Evolutionary conservation across 2,888 invertebrate species (phyloP).

Genomic region (Tortricodes alternella): DNA sequence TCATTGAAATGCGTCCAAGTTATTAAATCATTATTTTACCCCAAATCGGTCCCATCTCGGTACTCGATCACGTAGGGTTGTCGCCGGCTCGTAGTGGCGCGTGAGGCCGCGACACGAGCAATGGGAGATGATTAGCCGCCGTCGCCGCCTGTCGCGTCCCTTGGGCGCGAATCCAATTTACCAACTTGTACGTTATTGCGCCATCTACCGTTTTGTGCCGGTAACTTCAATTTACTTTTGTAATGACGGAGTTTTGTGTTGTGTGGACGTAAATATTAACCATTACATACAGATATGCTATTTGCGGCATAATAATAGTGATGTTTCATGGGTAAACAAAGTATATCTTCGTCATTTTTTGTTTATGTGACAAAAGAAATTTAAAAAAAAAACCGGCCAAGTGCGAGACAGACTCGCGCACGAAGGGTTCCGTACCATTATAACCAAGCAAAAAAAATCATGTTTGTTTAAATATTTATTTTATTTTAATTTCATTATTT

Average conservation of each 20-base stretch:
- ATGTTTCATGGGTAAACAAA: too few relatives aligned
- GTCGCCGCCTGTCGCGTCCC: slow-evolving; percentile 54
- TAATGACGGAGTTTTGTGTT: slow-evolving; percentile 27
- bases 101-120: slow-evolving; percentile 32
- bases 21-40: background rate
- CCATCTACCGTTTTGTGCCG: slow-evolving; percentile 31
- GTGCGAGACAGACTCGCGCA: too few relatives aligned
- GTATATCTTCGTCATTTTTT: too few relatives aligned
- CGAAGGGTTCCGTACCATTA: too few relatives aligned
- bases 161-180: slow-evolving; percentile 71
- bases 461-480: too few relatives aligned
- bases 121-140: slow-evolving; percentile 33
- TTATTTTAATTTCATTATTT: too few relatives aligned
- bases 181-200: slow-evolving; percentile 72
- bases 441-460: too few relatives aligned
- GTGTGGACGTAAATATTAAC: background rate
- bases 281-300: background rate
- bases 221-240: slow-evolving; percentile 24
- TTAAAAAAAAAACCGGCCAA: too few relatives aligned
- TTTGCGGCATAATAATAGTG: too few relatives aligned
- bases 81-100: background rate
- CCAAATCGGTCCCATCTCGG: background rate
- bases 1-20: too few relatives aligned
- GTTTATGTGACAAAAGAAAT: too few relatives aligned
- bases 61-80: background rate